Evolutionary conservation across 2,797 vertebrate species (phyloP).

Genomic region (Sebastes paucispinis): DNA sequence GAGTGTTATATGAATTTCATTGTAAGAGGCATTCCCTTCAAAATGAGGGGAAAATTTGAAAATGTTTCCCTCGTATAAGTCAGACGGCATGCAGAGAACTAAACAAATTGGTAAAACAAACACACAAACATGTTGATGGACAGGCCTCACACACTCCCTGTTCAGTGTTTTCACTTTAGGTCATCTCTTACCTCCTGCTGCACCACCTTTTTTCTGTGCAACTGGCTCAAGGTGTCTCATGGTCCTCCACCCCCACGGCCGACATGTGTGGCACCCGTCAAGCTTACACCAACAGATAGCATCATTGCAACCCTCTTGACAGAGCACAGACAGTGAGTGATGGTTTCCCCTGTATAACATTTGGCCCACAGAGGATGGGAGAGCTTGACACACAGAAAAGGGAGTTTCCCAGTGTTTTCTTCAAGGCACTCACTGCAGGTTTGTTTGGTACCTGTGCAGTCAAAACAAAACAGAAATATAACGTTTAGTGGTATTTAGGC

Average conservation of each 20-base stretch:
- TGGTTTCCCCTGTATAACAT: constrained; percentile 51
- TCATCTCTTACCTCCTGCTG: constrained; percentile 58
- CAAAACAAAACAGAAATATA: constrained; percentile 51
- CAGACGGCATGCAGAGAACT: constrained; percentile 39
- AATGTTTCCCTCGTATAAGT: constrained; percentile 23
- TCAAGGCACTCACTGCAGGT: constrained; percentile 16
- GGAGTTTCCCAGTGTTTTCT: constrained; percentile 55
- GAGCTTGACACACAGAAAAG: constrained; percentile 41
- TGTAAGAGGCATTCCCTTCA: background rate
- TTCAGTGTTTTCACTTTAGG: constrained; percentile 57
- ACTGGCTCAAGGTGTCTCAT: constrained; percentile 12
- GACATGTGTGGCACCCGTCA: constrained; percentile 68
- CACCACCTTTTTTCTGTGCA: constrained; percentile 26
- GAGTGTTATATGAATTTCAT: background rate
- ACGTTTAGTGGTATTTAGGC: constrained; percentile 8
- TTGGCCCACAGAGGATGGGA: constrained; percentile 39
- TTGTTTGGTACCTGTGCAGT: constrained; percentile 55
- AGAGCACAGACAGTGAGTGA: constrained; percentile 50
- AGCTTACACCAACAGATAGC: constrained; percentile 71
- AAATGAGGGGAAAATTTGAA: constrained; percentile 15
- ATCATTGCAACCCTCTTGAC: constrained; percentile 62
- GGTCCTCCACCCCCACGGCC: constrained; percentile 45
- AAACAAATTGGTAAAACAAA: constrained; percentile 68
- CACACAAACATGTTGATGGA: constrained; percentile 59
- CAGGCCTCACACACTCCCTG: constrained; percentile 42